These are phyloP conservation scores for Muntiacus muntjak DNA, from an alignment of 2,113 vertebrate species.

Conservation along the genomic window DNA sequence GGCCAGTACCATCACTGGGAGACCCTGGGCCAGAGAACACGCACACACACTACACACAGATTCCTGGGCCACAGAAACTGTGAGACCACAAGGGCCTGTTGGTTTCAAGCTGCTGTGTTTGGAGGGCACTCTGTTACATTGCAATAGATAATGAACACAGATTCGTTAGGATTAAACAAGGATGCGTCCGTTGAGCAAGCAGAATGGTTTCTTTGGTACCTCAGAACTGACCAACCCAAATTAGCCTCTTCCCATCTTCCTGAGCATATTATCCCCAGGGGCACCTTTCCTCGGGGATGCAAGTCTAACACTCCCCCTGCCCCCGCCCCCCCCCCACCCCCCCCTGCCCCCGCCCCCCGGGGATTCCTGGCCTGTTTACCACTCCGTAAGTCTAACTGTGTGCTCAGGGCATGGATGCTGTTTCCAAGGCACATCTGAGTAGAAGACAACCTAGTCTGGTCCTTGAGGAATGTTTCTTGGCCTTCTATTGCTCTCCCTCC, in stretches of 20 bases:
- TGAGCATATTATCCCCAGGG: not conserved
- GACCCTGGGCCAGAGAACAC: not conserved
- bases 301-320: too few relatives aligned
- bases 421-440: not conserved
- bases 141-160: not conserved
- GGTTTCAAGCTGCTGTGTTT: not conserved
- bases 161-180: not conserved
- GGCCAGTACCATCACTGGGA: not conserved
- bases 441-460: not conserved
- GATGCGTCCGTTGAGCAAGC: not conserved
- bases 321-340: accelerated
- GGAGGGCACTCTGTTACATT: not conserved
- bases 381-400: not conserved
- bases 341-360: not conserved
- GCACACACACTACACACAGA: not conserved
- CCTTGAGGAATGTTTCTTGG: not conserved
- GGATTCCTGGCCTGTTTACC: not conserved
- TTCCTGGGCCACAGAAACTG: not conserved
- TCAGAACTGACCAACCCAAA: not conserved
- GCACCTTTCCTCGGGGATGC: not conserved
- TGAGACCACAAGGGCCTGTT: not conserved
- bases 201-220: not conserved
- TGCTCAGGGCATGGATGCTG: too few relatives aligned
- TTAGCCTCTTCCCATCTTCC: not conserved
- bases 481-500: not conserved